A percentile compares a stretch with the other conserved stretches of the same genome.
Evolutionary conservation across 2,888 invertebrate genomes (phyloP).

Genomic region (Taenaris catops): DNA sequence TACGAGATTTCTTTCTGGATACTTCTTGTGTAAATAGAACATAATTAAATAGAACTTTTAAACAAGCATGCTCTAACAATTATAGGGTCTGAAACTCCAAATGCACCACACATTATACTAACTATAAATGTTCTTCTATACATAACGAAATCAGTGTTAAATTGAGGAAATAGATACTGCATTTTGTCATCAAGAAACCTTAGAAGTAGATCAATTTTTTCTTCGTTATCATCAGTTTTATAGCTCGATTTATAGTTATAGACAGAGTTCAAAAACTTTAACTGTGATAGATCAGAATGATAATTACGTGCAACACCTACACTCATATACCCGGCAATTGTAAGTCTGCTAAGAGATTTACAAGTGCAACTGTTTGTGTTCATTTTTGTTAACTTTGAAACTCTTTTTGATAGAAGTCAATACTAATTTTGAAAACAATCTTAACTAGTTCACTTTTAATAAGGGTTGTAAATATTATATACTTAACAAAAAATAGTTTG

Average conservation of each 20-base stretch:
- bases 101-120: constrained; percentile 34
- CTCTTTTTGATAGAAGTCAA: too few relatives aligned
- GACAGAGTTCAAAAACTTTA: constrained; percentile 33
- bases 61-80: constrained; percentile 30
- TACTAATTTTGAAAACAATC: too few relatives aligned
- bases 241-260: constrained; percentile 23
- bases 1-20: constrained; percentile 19
- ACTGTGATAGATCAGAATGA: constrained; percentile 32
- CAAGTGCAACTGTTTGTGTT: background rate
- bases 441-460: too few relatives aligned
- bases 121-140: constrained; percentile 39
- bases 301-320: constrained; percentile 34
- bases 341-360: constrained; percentile 16
- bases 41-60: constrained; percentile 37
- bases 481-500: too few relatives aligned
- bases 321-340: constrained; percentile 36
- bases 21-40: constrained; percentile 26
- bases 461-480: too few relatives aligned
- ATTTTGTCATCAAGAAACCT: constrained; percentile 31
- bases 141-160: constrained; percentile 27
- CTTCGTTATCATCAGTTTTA: constrained; percentile 33
- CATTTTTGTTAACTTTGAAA: too few relatives aligned
- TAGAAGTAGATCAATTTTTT: constrained; percentile 34
- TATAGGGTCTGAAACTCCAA: constrained; percentile 23
- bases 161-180: constrained; percentile 16